Evolutionary conservation across 2,797 vertebrate species (phyloP), one percentile per base, ranked within the genome.

Genomic region (Paratrypauchen microcephalus): DNA sequence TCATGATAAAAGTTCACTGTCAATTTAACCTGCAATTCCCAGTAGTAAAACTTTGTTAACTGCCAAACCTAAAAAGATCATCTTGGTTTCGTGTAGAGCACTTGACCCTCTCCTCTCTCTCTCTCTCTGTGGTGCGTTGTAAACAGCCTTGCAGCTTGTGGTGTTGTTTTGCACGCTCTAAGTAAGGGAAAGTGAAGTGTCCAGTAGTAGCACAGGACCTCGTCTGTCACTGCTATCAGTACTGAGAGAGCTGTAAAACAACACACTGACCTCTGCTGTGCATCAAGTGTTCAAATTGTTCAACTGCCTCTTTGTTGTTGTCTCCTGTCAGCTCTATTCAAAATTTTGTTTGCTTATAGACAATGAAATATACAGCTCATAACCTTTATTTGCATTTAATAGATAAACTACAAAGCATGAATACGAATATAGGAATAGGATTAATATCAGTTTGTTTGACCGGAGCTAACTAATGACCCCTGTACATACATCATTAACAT

Each of bases 211-310:
- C 68, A 79, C 69, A 72, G 39, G 75, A 81, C 74, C 74, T 80
- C 80, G 70, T 78, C 65, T 83, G 80, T 84, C 76, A 2, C 23
- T 71, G 75, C 66, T 8, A 67, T 28, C 48, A 76, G n/a, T 72
- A 82, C 85, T 28, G 26, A 64, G 65, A 66, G 19, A 66, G 56
- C 69, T 66, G 65, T 68, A 69, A 63, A 73, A 75, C 72, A 78
- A 77, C 79, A 70, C 72, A 76, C 72, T 84, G 84, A 85, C 85
- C 83, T 75, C 55, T 57, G 74, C 54, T 48, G 70, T 21, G 13
- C 62, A 15, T 88, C 85, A 84, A 75, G 71, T 86, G 73, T 80
- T 81, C 32, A 60, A 57, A 76, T 80, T 21, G 30, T 76, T 80
- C 70, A 78, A 72, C 71, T 59, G 71, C 71, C 60, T 70, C 30